Base-by-base conservation (phyloP, 2,113 vertebrate genomes). In the Daphoenositta chrysoptera region DNA sequence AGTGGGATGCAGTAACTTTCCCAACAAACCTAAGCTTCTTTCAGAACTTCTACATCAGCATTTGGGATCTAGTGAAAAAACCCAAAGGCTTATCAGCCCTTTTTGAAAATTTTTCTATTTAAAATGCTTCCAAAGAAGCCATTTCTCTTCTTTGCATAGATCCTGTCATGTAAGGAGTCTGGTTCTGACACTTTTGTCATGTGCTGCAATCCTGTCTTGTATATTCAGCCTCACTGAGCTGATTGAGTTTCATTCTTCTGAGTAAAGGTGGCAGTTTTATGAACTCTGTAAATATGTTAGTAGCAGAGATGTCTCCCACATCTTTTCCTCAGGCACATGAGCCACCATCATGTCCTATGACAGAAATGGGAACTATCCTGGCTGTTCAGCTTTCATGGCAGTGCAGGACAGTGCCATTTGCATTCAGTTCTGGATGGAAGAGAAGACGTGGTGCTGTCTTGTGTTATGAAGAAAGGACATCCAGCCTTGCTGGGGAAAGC, bases 21-120 rank as follows among this genome's bases (percentile, higher is more conserved):
- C 19, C 53, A 77, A 45, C 5, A 76, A 87, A 71, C 6, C 9
- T 35, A 39, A 44, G 6, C 20, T 60, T 47, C n/a, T 80, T 88
- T 61, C 4, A 18, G 27, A 28, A 9, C 21, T 53, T 31, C 31
- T 37, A 13, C 7, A 2, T 7, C 2, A 1, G 15, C 13, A n/a
- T 61, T 86, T 72, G 44, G 45, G 9, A 72, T 24, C 16, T 15
- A 40, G 17, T 26, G 10, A 73, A 54, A 11, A 61, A 75, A 72
- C 1, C 0, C 45, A 45, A 35, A 65, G 26, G 4, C 2, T 65
- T 76, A 26, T 39, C 47, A 75, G 9, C 10, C 1, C 1, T 87
- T 84, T 44, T n/a, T 61, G 26, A 30, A 91, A 53, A 23, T 53
- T 72, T 21, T 50, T 45, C 12, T 15, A 10, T 70, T 93, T 65